Evolutionary conservation across 2,113 vertebrate genomes (phyloP).

Genomic region (Rhadina sibilatrix): DNA sequence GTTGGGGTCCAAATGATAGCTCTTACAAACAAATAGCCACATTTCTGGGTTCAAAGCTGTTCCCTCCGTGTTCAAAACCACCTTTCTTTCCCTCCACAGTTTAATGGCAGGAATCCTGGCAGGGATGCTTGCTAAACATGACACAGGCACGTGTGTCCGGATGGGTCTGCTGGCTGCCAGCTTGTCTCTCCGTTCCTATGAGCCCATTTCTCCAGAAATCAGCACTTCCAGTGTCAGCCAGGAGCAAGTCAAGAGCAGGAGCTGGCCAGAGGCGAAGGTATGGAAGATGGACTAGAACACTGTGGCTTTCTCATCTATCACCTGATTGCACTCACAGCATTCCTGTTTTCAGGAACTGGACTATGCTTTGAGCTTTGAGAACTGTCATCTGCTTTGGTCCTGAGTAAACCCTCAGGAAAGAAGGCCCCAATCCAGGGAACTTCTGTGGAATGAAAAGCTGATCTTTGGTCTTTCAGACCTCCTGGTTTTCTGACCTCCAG

Average conservation of each 20-base stretch:
- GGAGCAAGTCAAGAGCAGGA: constrained; percentile 38
- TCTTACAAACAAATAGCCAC: rapidly evolving
- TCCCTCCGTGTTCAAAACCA: not conserved
- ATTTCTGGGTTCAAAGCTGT: not conserved
- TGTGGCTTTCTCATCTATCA: not conserved
- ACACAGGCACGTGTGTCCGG: constrained; percentile 78
- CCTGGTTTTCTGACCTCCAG: not conserved
- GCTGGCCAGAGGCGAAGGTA: constrained; percentile 68
- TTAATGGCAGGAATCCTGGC: constrained; percentile 83
- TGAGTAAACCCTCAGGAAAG: not conserved
- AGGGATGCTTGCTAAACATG: constrained; percentile 74
- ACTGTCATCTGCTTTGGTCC: not conserved
- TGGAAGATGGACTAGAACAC: constrained; percentile 38
- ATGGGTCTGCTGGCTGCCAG: constrained; percentile 82
- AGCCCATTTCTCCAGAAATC: constrained; percentile 76
- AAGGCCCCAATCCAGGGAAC: not conserved
- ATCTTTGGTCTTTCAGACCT: not conserved
- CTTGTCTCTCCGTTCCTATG: constrained; percentile 74
- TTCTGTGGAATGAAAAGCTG: not conserved
- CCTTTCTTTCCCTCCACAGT: constrained; percentile 64
- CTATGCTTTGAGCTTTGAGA: not conserved
- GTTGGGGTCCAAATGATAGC: not conserved
- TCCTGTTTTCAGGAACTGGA: not conserved
- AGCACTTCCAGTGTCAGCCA: constrained; percentile 68
- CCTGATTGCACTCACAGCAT: not conserved